Percentiles rank a stretch among this genome's conserved stretches.
Evolutionary conservation across 2,113 vertebrate genomes (phyloP).

Genomic region (Anser brachyrhynchus): DNA sequence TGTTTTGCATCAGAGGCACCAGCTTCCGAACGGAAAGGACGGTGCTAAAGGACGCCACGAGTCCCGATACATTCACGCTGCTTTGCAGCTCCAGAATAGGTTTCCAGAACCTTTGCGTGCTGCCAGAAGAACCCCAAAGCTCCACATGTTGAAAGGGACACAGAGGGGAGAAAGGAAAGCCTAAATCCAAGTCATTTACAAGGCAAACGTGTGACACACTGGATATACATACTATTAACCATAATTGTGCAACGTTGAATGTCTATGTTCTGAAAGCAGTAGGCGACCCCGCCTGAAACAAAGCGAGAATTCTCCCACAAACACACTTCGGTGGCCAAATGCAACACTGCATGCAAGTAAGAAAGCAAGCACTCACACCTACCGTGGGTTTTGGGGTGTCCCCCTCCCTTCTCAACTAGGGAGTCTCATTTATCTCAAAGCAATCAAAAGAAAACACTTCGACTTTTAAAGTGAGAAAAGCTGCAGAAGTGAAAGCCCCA

Average conservation of each 20-base stretch:
- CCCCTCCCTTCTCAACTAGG: neutral
- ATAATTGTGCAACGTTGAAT: neutral
- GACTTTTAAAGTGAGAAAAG: conserved; percentile 12
- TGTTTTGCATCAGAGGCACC: neutral
- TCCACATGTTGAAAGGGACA: neutral
- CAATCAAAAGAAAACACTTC: conserved; percentile 24
- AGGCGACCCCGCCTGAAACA: conserved; percentile 29
- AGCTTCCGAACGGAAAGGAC: neutral
- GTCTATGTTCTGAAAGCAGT: conserved; percentile 1
- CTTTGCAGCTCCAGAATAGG: neutral
- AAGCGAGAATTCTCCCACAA: neutral
- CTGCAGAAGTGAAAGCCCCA: conserved; percentile 12
- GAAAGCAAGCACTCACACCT: conserved; percentile 27
- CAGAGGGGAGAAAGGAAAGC: neutral
- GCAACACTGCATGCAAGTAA: conserved; percentile 29
- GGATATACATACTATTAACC: neutral
- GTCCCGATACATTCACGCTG: neutral
- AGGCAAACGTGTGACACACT: neutral
- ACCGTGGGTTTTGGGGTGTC: neutral
- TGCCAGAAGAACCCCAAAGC: neutral
- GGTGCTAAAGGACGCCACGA: neutral
- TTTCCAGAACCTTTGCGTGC: neutral
- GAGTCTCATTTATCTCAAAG: conserved; percentile 41
- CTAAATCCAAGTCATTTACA: neutral
- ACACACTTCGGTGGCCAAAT: conserved; percentile 27